These are phyloP conservation scores for Tolmerus cingulatus DNA, from an alignment of 2,888 invertebrate species.

Conservation along the genomic window DNA sequence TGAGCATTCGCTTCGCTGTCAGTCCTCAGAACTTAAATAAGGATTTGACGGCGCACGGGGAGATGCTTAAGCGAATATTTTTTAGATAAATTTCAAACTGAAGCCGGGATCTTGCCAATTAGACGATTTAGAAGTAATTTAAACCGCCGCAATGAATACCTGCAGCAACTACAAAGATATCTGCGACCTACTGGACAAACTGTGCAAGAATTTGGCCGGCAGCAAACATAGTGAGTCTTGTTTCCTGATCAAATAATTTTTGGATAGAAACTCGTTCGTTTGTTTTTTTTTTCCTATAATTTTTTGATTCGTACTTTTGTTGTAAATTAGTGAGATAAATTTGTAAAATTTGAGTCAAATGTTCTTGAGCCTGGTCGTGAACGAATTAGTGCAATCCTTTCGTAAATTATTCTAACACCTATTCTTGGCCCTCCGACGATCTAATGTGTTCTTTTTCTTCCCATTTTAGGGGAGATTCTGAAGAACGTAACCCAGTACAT, in stretches of 20 bases:
- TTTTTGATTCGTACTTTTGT: constrained; percentile 3
- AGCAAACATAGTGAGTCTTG: constrained; percentile 47
- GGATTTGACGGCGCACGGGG: background rate
- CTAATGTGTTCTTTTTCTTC: constrained; percentile 25
- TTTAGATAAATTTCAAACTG: constrained; percentile 25
- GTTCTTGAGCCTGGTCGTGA: constrained; percentile 31
- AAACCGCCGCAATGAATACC: constrained; percentile 18
- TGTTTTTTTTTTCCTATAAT: constrained; percentile 15
- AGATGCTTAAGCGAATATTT: background rate
- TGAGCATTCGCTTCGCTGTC: background rate
- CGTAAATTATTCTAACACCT: background rate
- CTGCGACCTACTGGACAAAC: constrained; percentile 55
- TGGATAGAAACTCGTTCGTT: background rate
- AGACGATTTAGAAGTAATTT: background rate
- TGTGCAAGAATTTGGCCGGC: constrained; percentile 54
- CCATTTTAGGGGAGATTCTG: constrained; percentile 54
- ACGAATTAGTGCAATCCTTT: constrained; percentile 42
- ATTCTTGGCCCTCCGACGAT: background rate
- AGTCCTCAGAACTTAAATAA: background rate
- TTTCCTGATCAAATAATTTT: background rate
- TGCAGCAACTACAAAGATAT: constrained; percentile 55
- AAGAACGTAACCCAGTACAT: constrained; percentile 56
- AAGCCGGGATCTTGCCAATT: constrained; percentile 11
- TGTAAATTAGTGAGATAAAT: background rate
- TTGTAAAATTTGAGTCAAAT: constrained; percentile 22